Base-by-base conservation (phyloP, 1,140 invertebrate genomes). In the Lordiphosa clarofinis region DNA sequence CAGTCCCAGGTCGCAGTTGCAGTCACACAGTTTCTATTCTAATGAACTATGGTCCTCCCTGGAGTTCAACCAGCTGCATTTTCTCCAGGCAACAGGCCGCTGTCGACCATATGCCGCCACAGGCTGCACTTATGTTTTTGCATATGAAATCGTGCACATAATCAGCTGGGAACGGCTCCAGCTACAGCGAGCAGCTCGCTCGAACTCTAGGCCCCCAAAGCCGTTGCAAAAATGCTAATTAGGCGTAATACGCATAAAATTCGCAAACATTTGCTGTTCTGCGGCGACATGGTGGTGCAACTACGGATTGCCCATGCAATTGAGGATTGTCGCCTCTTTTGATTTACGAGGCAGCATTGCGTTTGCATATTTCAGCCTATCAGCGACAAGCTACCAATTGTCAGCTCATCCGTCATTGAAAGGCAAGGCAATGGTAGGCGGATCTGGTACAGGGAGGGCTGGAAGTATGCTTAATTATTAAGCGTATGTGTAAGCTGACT, bases 181-280 rank as follows among this genome's bases (percentile, higher is more conserved):
- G 15, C 40, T 33, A 56, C 21, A 28, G 7, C 43, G n/a, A 55
- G 15, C 50, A n/a, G n/a, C n/a, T n/a, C n/a, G n/a, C n/a, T 52
- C 49, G 36, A 56, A 31, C 48, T 46, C 24, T 21, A 44, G 43
- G 39, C 19, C 48, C 59, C 44, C 68, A 33, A 54, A 48, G 33
- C 54, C 44, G 44, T 65, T 47, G 55, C 54, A 75, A 75, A 78
- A 84, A 84, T 84, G 78, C 78, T 84, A 84, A 84, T 84, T 84
- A 84, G 78, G 79, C 73, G 79, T 84, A 84, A 84, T 84, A 78
- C 78, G 78, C 78, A 84, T 84, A 84, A 84, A 84, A 84, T 78
- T 78, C 73, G 79, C 78, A 84, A 84, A 81, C 78, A 84, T 84
- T 84, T 71, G 70, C 74, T 70, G 24, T 28, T 28, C 7, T 28